Base-by-base conservation (phyloP, 2,113 vertebrate genomes). In the Nyctibius bracteatus region DNA sequence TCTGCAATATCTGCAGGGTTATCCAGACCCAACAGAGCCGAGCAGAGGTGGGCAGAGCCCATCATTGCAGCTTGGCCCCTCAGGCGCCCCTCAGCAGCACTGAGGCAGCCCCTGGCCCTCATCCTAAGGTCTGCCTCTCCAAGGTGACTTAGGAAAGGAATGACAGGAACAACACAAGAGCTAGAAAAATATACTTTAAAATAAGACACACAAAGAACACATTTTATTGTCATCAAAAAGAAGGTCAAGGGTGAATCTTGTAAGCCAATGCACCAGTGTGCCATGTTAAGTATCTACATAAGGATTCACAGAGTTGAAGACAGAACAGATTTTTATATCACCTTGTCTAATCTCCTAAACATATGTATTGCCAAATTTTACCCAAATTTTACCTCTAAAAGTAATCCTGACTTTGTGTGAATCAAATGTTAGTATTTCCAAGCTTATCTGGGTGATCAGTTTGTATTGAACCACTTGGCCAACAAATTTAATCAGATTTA, bases 111-210 rank as follows among this genome's bases (percentile, higher is more conserved):
- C 7, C 22, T 66, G 31, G 24, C 57, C 15, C 12, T 81, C 54
- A 68, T 43, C 12, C 28, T 73, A 13, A 72, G 6, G 27, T 75
- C 44, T 91, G 8, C 12, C 20, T 65, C 54, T 88, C 39, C 51
- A 61, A 43, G 46, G 8, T 9, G 22, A 9, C 27, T 90, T 73
- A 61, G 62, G 25, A 71, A 84, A 82, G 16, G 14, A 87, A 22
- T 4, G 0, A 0, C 8, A 57, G n/a, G n/a, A 92, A 33, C 5
- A 72, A 39, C 6, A 27, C 21, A 62, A 71, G 18, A 9, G 12
- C 24, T 66, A 57, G 66, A 84, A 79, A 63, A 85, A 43, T 27
- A 12, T 12, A 4, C 14, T 71, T 91, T 81, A 84, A 89, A 81
- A 58, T 30, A 61, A 52, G 41, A 27, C 25, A 49, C 8, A 65